These are phyloP conservation scores for Recurvirostra avosetta DNA, from an alignment of 2,113 vertebrate species.

Conservation along the genomic window DNA sequence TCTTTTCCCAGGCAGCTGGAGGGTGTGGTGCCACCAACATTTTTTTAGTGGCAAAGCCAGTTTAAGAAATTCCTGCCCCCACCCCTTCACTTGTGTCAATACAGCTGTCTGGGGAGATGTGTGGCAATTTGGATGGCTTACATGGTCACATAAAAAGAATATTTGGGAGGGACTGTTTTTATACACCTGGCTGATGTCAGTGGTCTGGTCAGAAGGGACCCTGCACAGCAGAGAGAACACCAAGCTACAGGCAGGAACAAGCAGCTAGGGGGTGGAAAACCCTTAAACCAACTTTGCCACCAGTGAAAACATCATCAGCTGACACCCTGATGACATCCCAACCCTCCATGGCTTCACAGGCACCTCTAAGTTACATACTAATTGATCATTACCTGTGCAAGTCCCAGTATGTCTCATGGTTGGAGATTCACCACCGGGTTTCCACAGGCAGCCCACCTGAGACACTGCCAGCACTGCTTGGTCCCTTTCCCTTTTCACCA, in stretches of 20 bases:
- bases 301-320: neutral
- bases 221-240: neutral
- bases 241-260: neutral
- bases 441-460: neutral
- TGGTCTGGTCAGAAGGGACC: neutral
- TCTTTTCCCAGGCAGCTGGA: conserved; percentile 52
- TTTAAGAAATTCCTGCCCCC: conserved; percentile 21
- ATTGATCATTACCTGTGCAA: neutral
- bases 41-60: conserved; percentile 36
- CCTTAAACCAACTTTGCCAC: neutral
- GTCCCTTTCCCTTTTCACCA: neutral
- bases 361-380: neutral
- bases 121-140: neutral
- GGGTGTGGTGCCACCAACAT: conserved; percentile 46
- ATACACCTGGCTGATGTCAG: neutral
- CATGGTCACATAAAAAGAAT: neutral
- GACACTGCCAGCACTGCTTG: neutral
- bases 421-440: neutral
- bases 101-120: neutral
- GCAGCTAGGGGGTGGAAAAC: neutral
- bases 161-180: neutral
- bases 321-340: neutral
- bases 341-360: neutral
- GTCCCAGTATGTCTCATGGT: neutral
- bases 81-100: neutral